Evolutionary conservation across 2,113 vertebrate species (phyloP), one percentile per base, ranked within the genome.

Genomic region (Zosterops japonicus): DNA sequence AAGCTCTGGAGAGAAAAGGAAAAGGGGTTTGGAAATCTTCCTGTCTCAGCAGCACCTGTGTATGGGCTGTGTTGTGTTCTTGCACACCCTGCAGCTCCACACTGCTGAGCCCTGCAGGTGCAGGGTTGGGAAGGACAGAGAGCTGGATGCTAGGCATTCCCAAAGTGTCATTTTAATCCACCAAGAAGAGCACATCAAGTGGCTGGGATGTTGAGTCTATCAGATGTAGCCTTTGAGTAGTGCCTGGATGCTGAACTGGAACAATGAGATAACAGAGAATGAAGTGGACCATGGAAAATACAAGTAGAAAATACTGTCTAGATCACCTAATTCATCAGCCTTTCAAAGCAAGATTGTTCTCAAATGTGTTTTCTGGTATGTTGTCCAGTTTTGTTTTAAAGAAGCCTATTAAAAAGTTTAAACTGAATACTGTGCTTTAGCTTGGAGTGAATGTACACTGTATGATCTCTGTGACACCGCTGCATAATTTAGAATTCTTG

Each of bases 401-500:
- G 71, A 85, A 89, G 39, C 44, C 64, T 47, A 70, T 94, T 90
- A 90, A 95, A 96, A 86, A 60, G 71, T 92, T 95, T 90, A 92
- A 95, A 60, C 42, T 94, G 87, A 91, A 55, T 86, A 63, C 31
- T 56, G 84, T 89, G 29, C 91, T 95, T 94, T 1, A 91, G 39
- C 71, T 92, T 91, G 77, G 88, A 86, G 65, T 50, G 56, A 68
- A 80, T 60, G n/a, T 47, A 61, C 53, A 31, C 83, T 83, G 93
- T 79, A 77, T 91, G 95, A 76, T 95, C 88, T 91, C 86, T 97
- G 72, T 89, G 91, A 95, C 90, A 76, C 61, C 14, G 78, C 83
- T 78, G 90, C 88, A 90, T 79, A 89, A 97, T 92, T 96, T 87
- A 76, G 41, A 59, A 91, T 96, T 96, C 77, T 83, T 96, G 93